Evolutionary conservation across 2,797 vertebrate species (phyloP), one percentile per base, ranked within the genome.

Genomic region (Xenopus petersii): DNA sequence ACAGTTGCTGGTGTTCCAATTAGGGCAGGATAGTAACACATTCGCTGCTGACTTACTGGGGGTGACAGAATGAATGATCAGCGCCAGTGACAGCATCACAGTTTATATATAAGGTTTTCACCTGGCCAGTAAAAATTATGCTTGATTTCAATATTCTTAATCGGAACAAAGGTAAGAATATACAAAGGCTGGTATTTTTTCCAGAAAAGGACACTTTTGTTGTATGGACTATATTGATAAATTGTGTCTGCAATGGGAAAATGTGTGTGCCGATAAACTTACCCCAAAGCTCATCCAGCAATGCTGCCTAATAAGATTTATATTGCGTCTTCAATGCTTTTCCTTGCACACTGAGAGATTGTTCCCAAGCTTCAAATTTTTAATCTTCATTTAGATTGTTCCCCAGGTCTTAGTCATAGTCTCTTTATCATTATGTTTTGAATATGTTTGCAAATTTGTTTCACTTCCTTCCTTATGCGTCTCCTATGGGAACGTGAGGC

Each of bases 311-410:
- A 56, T 56, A 5, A 56, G n/a, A 56, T 56, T 56, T 56, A 56
- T 56, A 56, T 16, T 56, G 54, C 16, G 16, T 13, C 54, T 56
- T 16, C 16, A 17, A 13, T 16, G n/a, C 13, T 15, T 56, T 56
- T 56, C n/a, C 13, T 56, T 56, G 12, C 26, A 30, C 26, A 30
- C 26, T 30, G 26, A 30, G 26, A 30, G 26, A 56, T 56, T 56
- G 16, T 17, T 56, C 54, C 54, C 54, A 56, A 56, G 54, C 12
- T 56, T 10, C 15, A 56, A 8, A 56, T 56, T 17, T 16, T 17
- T 56, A 30, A 56, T 56, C 54, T 56, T 56, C 54, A 56, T 56
- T 56, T 56, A 56, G 54, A 56, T 17, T 56, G 13, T 56, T 56
- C 54, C 54, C 16, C 9, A 56, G 54, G 54, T 56, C 16, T 56